A percentile compares a stretch with the other conserved stretches of the same genome.
These are phyloP conservation scores for Charina bottae DNA, from an alignment of 2,113 vertebrate genomes.

Conservation along the genomic window DNA sequence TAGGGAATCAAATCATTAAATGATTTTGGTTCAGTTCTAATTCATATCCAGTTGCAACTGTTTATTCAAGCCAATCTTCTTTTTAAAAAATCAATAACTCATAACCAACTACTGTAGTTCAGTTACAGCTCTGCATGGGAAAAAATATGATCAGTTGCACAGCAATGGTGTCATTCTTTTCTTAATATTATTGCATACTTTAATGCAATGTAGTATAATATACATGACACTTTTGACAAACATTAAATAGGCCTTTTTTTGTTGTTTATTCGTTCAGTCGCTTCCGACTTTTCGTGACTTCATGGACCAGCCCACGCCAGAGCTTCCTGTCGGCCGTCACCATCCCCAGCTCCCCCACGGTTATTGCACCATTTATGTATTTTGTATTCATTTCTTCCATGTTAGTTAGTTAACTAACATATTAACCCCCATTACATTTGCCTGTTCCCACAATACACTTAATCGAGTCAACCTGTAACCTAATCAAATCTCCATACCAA, in stretches of 20 bases:
- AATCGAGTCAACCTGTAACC: not conserved
- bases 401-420: not conserved
- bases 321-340: too few relatives aligned
- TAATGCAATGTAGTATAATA: not conserved
- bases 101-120: not conserved
- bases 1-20: not conserved
- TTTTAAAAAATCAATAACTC: not conserved
- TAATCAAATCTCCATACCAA: not conserved
- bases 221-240: not conserved
- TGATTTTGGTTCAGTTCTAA: not conserved
- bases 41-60: not conserved
- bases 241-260: not conserved
- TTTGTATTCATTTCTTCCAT: not conserved
- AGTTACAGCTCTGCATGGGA: not conserved
- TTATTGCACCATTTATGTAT: not conserved
- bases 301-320: too few relatives aligned
- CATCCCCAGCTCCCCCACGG: too few relatives aligned
- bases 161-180: not conserved
- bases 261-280: too few relatives aligned
- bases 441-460: not conserved
- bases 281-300: too few relatives aligned
- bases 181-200: not conserved
- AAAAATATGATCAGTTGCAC: not conserved
- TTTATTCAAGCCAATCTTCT: not conserved
- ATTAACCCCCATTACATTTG: not conserved